Conservation (phyloP, 2,113 vertebrate genomes). For the Noturus placidus region DNA sequence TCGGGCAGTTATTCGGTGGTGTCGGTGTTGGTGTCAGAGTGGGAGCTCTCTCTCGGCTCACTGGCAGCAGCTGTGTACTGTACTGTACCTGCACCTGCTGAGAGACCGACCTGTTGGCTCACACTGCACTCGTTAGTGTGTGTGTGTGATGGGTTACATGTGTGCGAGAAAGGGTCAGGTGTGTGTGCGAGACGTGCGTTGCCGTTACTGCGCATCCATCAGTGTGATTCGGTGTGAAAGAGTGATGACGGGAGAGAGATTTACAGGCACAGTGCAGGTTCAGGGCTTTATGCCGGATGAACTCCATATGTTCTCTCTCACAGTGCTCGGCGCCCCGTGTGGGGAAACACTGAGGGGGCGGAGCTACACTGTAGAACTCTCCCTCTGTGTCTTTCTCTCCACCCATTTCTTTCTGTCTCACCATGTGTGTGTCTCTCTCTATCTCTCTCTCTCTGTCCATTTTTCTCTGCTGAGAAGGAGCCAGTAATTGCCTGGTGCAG, state of each 20-base stretch:
- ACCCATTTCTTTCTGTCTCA: neutral
- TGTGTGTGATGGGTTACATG: neutral
- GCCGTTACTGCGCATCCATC: neutral
- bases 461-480: neutral
- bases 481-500: neutral
- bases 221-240: slow-evolving; percentile 36
- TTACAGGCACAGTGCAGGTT: slow-evolving; percentile 39
- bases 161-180: slow-evolving; percentile 7
- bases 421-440: neutral
- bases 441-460: neutral
- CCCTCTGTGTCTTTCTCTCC: slow-evolving; percentile 17
- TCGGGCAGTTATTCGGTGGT: neutral
- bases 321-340: neutral
- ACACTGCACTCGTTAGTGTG: neutral
- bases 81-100: slow-evolving; percentile 1
- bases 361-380: neutral
- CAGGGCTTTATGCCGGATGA: neutral
- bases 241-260: slow-evolving; percentile 45
- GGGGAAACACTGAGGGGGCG: slow-evolving; percentile 11
- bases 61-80: neutral
- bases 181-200: neutral
- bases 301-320: slow-evolving; percentile 7
- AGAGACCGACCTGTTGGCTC: neutral
- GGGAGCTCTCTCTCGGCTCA: too few species aligned
- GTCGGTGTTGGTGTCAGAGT: neutral